Conservation (phyloP, 2,888 invertebrate genomes). For the Ptychoptera contaminata region DNA sequence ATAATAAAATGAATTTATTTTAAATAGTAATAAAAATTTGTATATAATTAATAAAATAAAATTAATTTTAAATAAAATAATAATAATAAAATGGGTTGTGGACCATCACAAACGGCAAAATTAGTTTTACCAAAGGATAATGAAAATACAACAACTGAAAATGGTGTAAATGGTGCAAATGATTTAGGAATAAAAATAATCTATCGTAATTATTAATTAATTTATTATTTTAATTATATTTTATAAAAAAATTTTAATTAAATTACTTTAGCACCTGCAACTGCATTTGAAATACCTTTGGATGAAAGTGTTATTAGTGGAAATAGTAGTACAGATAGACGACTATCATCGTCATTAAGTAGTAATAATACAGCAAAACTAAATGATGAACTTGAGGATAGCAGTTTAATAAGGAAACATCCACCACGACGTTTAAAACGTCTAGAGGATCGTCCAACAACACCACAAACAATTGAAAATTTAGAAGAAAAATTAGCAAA, state of each 20-base stretch:
- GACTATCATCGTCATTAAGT: no score
- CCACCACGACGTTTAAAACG: constrained; percentile 51
- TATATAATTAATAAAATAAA: no score
- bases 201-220: constrained; percentile 9
- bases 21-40: no score
- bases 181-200: background rate
- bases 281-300: constrained; percentile 45
- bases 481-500: constrained; percentile 55
- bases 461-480: constrained; percentile 42
- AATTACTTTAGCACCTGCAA: constrained; percentile 27
- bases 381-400: constrained; percentile 12
- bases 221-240: background rate
- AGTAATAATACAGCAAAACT: no score
- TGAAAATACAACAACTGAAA: background rate
- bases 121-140: background rate
- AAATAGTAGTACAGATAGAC: no score
- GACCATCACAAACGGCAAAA: constrained; percentile 13
- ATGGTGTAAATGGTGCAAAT: background rate
- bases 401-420: constrained; percentile 36
- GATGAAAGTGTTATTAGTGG: constrained; percentile 9
- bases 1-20: no score
- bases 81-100: constrained; percentile 14
- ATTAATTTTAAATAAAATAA: no score
- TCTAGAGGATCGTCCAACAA: constrained; percentile 40
- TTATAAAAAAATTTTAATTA: background rate